Percentiles rank a stretch among this genome's conserved stretches.
Evolutionary conservation across 1,140 invertebrate species (phyloP).

Genomic region (Xylocopa sonorina): DNA sequence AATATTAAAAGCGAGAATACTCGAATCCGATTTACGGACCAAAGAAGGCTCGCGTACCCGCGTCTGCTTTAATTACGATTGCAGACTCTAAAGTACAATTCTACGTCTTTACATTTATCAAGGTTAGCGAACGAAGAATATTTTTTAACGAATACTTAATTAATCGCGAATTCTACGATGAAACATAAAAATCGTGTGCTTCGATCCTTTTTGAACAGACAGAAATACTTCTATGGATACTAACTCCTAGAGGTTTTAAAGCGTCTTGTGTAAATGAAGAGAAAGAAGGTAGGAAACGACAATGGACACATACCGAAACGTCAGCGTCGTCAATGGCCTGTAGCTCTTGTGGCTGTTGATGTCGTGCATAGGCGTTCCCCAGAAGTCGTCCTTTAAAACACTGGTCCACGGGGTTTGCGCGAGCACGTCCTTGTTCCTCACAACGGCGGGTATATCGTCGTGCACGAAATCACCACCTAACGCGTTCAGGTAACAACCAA

Average conservation of each 20-base stretch:
- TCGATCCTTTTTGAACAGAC: background rate
- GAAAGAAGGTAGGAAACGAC: too few relatives aligned
- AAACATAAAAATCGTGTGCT: background rate
- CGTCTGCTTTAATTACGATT: background rate
- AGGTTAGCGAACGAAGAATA: background rate
- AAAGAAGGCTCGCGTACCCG: background rate
- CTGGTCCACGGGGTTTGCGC: constrained; percentile 85
- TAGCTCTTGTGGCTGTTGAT: constrained; percentile 92
- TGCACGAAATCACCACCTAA: constrained; percentile 93
- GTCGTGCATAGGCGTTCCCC: constrained; percentile 94
- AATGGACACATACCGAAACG: constrained; percentile 88
- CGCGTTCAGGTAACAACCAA: constrained; percentile 89
- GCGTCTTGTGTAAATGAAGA: background rate
- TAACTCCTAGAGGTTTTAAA: too few relatives aligned
- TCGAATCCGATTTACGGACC: background rate
- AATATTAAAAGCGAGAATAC: background rate
- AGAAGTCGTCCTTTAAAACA: constrained; percentile 93
- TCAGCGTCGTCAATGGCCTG: constrained; percentile 90
- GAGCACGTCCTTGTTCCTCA: constrained; percentile 91
- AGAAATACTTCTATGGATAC: too few relatives aligned
- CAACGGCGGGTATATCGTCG: constrained; percentile 94
- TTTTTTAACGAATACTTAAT: background rate
- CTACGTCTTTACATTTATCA: background rate
- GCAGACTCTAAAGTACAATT: background rate
- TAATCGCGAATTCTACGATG: background rate